A percentile compares a stretch with the other conserved stretches of the same genome.
These are phyloP conservation scores for Urocolius indicus DNA, from an alignment of 2,113 vertebrate species.

Conservation along the genomic window DNA sequence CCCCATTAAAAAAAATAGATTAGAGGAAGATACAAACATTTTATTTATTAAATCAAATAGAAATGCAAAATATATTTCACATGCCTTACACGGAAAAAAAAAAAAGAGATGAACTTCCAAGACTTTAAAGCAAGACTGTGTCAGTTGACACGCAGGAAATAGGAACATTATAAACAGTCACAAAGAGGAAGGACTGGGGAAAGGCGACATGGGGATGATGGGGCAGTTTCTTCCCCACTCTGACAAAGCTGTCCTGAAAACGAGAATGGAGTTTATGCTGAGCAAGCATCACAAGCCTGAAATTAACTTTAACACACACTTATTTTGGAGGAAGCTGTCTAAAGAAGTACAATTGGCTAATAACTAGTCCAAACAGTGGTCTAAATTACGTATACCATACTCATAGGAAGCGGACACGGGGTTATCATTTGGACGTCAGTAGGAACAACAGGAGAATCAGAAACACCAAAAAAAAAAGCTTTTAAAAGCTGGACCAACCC, in stretches of 20 bases:
- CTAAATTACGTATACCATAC: conserved; percentile 10
- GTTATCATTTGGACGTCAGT: neutral
- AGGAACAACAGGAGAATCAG: neutral
- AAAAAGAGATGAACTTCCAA: conserved; percentile 56
- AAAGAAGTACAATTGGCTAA: neutral
- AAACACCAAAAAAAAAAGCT: conserved; percentile 7
- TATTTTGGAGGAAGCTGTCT: conserved; percentile 17
- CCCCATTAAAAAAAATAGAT: conserved; percentile 18
- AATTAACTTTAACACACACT: conserved; percentile 13
- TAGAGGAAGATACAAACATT: conserved; percentile 53
- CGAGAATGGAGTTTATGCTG: conserved; percentile 27
- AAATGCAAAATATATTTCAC: conserved; percentile 66
- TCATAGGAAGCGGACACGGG: neutral
- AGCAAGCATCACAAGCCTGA: conserved; percentile 25
- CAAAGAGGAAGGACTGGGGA: conserved; percentile 34
- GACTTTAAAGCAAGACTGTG: conserved; percentile 48
- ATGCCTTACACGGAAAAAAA: conserved; percentile 66
- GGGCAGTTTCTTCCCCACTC: neutral
- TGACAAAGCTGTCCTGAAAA: conserved; percentile 20
- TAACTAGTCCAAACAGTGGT: conserved; percentile 28
- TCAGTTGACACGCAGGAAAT: conserved; percentile 20
- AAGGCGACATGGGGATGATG: neutral
- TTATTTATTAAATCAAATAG: conserved; percentile 69
- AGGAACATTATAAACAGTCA: conserved; percentile 42
- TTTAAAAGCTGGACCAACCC: conserved; percentile 20